These are phyloP conservation scores for Anaspis maculata DNA, from an alignment of 2,888 invertebrate genomes.

Conservation along the genomic window DNA sequence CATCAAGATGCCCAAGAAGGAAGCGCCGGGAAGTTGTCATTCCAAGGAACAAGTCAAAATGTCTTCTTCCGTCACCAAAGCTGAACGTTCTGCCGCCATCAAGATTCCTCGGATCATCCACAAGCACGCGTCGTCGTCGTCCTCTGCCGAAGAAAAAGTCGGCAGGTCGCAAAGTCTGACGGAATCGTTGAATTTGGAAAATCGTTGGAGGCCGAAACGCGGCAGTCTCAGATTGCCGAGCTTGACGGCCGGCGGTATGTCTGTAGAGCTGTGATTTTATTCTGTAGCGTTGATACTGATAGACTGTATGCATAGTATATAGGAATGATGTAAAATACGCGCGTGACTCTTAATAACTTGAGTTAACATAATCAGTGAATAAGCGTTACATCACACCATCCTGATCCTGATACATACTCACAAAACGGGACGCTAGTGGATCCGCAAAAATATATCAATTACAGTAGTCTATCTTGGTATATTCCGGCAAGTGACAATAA, in stretches of 20 bases:
- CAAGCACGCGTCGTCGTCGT: neutral
- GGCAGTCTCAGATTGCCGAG: constrained; percentile 38
- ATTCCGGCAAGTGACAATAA: too few relatives aligned
- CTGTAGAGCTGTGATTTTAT: too few relatives aligned
- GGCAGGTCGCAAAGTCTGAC: constrained; percentile 1
- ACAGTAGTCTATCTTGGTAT: too few relatives aligned
- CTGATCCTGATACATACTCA: too few relatives aligned
- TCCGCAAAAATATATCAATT: too few relatives aligned
- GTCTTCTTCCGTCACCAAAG: constrained; percentile 1
- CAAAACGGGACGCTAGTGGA: too few relatives aligned
- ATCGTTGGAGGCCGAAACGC: constrained; percentile 38
- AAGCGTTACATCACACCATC: too few relatives aligned
- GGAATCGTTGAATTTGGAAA: constrained; percentile 13
- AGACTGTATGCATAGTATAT: too few relatives aligned
- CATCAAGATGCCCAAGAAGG: neutral
- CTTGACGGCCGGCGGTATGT: constrained; percentile 24
- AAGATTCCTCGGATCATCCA: neutral
- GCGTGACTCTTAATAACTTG: too few relatives aligned
- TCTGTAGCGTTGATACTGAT: too few relatives aligned
- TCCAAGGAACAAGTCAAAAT: constrained; percentile 8
- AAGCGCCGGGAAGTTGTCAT: constrained; percentile 3
- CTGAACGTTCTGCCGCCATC: neutral
- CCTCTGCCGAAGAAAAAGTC: neutral
- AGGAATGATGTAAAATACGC: too few relatives aligned
- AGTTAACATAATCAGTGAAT: too few relatives aligned